Evolutionary conservation across 2,888 invertebrate genomes (phyloP).

Genomic region (Salpingus planirostris): DNA sequence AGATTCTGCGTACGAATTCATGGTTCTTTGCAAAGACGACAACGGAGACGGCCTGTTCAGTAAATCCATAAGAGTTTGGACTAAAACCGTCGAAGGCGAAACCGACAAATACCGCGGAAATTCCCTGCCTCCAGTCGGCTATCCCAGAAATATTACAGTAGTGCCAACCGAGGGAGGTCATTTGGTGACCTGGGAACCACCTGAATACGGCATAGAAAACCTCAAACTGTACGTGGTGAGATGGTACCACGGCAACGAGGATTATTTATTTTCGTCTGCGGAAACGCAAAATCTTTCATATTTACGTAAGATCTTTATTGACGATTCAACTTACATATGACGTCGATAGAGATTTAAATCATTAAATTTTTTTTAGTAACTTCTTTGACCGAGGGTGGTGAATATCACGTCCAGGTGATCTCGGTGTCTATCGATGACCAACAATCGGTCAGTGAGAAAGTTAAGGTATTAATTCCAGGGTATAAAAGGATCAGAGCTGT

Average conservation of each 20-base stretch:
- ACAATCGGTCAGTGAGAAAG: constrained; percentile 53
- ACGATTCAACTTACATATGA: not conserved
- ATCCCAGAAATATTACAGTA: constrained; percentile 62
- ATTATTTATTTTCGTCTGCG: constrained; percentile 54
- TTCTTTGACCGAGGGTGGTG: constrained; percentile 61
- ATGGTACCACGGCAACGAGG: constrained; percentile 55
- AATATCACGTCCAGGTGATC: constrained; percentile 65
- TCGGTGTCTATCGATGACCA: constrained; percentile 55
- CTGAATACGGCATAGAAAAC: constrained; percentile 48
- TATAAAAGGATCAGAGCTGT: constrained; percentile 62
- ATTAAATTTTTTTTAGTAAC: constrained; percentile 56
- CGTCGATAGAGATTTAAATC: not conserved
- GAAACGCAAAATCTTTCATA: constrained; percentile 64
- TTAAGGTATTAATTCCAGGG: constrained; percentile 58
- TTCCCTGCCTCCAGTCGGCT: constrained; percentile 41
- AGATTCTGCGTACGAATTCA: constrained; percentile 75
- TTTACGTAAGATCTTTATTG: constrained; percentile 40
- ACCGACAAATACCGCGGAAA: constrained; percentile 13
- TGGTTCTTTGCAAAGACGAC: constrained; percentile 81
- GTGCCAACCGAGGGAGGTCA: constrained; percentile 65
- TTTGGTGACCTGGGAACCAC: constrained; percentile 65
- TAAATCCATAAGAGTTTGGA: constrained; percentile 67
- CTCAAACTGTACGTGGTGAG: constrained; percentile 57
- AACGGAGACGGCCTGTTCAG: constrained; percentile 86
- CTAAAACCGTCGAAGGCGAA: constrained; percentile 45